Base-by-base conservation (phyloP, 2,888 invertebrate species). In the Ypsolopha sequella region DNA sequence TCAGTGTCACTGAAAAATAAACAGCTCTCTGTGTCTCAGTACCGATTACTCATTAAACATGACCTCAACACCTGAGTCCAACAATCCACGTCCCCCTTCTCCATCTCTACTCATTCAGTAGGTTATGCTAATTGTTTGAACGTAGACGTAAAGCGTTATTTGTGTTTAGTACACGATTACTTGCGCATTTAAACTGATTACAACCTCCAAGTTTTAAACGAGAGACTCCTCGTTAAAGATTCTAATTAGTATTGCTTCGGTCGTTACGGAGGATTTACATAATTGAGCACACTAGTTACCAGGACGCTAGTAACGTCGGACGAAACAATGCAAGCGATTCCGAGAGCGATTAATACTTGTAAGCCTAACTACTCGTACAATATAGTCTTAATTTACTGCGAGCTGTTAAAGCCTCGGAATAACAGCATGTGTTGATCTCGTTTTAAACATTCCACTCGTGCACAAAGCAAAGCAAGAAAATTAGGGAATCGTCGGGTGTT, bases 111-210 rank as follows among this genome's bases (percentile, higher is more conserved):
- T 39, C 39, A 43, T 24, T 43, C 6, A 4, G 43, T 49, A 51
- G 68, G 71, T 72, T 77, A 78, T 77, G 78, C 77, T 77, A 80
- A 81, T 79, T 76, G 78, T 77, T 77, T 73, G 75, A 76, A 75
- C 69, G 70, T 59, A 66, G 65, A 76, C 69, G 73, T 24, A 79
- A 76, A 74, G 67, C 70, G 70, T 73, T 74, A 76, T 79, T 78
- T 74, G 72, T 69, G 69, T 11, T 71, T 72, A 76, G 74, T 70
- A 76, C 71, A 78, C 77, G 77, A 79, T 82, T 80, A 79, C 70
- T 75, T 68, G 60, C 69, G 66, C 76, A 71, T 76, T 79, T 72
- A 76, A 73, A 76, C 74, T 76, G 74, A 78, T 79, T 78, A 76
- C 70, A 57, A 57, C 54, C 36, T 55, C 58, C 58, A 58, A 58